Conservation (phyloP, 2,888 invertebrate species). For the Incurvaria masculella region DNA sequence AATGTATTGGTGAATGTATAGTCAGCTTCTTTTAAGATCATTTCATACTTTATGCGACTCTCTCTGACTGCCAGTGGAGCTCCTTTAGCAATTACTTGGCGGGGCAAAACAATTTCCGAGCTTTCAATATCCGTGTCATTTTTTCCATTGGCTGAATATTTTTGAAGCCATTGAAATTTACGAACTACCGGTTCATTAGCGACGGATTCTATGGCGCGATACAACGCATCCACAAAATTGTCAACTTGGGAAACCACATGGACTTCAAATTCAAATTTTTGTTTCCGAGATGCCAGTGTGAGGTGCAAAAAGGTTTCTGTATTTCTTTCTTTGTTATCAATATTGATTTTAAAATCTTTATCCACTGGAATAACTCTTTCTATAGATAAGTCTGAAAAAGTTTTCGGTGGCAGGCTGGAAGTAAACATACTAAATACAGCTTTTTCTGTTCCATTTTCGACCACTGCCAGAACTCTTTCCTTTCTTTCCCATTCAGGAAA, state of each 20-base stretch:
- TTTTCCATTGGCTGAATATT: constrained; percentile 47
- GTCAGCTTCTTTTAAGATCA: constrained; percentile 72
- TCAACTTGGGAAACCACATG: constrained; percentile 61
- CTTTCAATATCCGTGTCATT: constrained; percentile 27
- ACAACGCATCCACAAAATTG: constrained; percentile 70
- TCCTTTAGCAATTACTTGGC: constrained; percentile 57
- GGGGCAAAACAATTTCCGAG: constrained; percentile 54
- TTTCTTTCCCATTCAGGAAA: constrained; percentile 47
- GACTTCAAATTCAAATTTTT: constrained; percentile 50
- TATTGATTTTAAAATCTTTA: constrained; percentile 73
- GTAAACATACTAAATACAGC: constrained; percentile 50
- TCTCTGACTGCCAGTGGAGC: constrained; percentile 63
- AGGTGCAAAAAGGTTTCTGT: constrained; percentile 49
- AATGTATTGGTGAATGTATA: constrained; percentile 72
- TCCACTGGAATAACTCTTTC: constrained; percentile 80
- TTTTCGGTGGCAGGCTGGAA: constrained; percentile 63
- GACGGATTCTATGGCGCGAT: constrained; percentile 69
- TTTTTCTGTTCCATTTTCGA: constrained; percentile 51
- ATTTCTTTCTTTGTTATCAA: constrained; percentile 60
- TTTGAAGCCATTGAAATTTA: constrained; percentile 60
- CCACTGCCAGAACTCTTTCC: constrained; percentile 45
- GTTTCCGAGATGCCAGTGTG: constrained; percentile 43
- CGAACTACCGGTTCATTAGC: constrained; percentile 39
- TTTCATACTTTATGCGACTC: constrained; percentile 72
- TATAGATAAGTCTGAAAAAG: constrained; percentile 73